phyloP scores from a whole-genome alignment of 2,888 invertebrate species.

The Cantharis nigra region DNA sequence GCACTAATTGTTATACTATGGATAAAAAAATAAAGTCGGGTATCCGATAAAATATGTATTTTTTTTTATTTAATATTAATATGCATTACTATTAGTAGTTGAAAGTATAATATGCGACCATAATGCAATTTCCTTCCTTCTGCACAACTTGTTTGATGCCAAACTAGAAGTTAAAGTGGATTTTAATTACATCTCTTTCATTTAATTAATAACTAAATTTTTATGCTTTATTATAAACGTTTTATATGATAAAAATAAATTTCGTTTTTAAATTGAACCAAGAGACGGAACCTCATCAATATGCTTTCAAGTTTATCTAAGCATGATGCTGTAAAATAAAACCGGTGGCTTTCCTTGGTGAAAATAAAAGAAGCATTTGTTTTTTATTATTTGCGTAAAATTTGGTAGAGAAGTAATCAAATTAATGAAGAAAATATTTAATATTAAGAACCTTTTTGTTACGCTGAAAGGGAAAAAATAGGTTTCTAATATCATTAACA shows the following conservation, averaged over 20 bases:
- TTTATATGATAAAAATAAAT: not conserved
- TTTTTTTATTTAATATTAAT: not conserved
- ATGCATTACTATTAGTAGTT: not conserved
- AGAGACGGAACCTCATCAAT: slow-evolving; percentile 10
- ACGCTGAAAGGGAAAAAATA: not conserved
- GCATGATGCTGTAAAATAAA: slow-evolving; percentile 15
- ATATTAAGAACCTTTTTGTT: not conserved
- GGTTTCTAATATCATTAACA: not conserved
- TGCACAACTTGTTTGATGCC: not conserved
- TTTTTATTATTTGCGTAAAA: slow-evolving; percentile 10
- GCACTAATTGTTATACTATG: too few species aligned
- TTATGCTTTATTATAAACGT: not conserved
- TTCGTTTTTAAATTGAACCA: slow-evolving; percentile 1
- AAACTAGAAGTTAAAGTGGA: not conserved
- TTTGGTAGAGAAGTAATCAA: slow-evolving; percentile 5
- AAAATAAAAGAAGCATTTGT: slow-evolving; percentile 10
- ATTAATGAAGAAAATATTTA: not conserved
- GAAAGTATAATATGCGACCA: not conserved
- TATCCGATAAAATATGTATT: not conserved
- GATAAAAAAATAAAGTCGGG: too few species aligned
- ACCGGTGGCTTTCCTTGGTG: slow-evolving; percentile 4
- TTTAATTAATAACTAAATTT: not conserved
- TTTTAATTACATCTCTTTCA: not conserved
- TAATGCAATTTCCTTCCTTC: not conserved
- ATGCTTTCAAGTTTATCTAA: slow-evolving; percentile 14